phyloP scores from a whole-genome alignment of 2,113 vertebrate species.

The Eurystomus gularis region DNA sequence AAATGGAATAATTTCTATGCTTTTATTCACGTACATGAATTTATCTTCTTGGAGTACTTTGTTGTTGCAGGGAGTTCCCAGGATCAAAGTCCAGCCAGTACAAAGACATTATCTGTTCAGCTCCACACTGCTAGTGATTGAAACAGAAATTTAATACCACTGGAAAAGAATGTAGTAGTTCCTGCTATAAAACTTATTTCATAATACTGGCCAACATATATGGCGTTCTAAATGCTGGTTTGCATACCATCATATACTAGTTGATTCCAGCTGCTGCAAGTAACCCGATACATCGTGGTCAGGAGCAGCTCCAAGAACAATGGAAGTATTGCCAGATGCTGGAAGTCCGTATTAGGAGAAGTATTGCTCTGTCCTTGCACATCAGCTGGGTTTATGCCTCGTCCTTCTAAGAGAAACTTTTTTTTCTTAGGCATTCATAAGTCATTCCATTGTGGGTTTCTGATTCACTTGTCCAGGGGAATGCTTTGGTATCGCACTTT shows the following conservation, averaged over 20 bases:
- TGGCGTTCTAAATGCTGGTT: background rate
- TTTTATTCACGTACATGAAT: background rate
- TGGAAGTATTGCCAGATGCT: background rate
- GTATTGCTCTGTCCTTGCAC: background rate
- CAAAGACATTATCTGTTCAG: background rate
- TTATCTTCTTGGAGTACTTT: background rate
- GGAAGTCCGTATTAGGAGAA: background rate
- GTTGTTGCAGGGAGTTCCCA: background rate
- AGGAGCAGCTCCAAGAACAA: conserved; percentile 1
- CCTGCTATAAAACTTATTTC: conserved; percentile 2
- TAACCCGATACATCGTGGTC: rapidly evolving
- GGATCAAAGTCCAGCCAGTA: background rate
- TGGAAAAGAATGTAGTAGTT: conserved; percentile 7
- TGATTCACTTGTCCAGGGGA: background rate
- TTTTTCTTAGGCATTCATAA: background rate
- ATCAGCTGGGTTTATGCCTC: background rate
- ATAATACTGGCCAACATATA: background rate
- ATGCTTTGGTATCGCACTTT: background rate
- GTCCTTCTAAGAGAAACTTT: background rate
- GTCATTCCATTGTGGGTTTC: background rate
- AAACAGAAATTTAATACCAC: background rate
- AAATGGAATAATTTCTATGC: background rate
- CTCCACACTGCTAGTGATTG: rapidly evolving
- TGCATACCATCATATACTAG: background rate
- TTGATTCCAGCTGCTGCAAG: conserved; percentile 15